Evolutionary conservation across 2,113 vertebrate genomes (phyloP), one percentile per base, ranked within the genome.

Genomic region (Oreochromis tanganicae): DNA sequence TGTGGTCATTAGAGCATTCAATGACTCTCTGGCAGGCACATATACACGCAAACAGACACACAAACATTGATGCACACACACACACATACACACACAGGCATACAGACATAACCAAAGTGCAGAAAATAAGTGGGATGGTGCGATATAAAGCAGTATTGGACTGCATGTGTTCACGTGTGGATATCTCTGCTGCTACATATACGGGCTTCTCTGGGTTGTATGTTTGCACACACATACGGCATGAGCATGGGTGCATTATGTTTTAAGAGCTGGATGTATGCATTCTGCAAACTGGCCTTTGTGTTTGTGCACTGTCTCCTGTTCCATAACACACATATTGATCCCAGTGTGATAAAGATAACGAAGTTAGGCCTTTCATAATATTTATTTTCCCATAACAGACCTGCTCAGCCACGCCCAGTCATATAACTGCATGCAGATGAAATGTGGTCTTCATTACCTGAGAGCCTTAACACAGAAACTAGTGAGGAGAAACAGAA

Each of bases 371-470:
- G 84, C 92, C 90, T 90, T 91, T 91, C 92, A 90, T 95, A 93
- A 95, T 95, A 91, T 95, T 94, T 95, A 91, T 95, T 95, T 94
- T 95, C 93, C 92, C 93, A 94, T 92, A 92, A 93, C 89, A 93
- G 93, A 95, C 87, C 88, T 85, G 80, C 85, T 83, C 86, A 27
- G 90, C 92, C 95, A 94, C 94, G 81, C 94, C 94, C 93, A 89
- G 90, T 85, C 90, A 85, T 92, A 91, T 93, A 93, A 93, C 92
- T 93, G 87, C 90, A 93, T 89, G 91, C 91, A 93, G 93, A 95
- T 94, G 91, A 96, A 95, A 95, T 95, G 95, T 95, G 94, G 93
- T 92, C 89, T 94, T 95, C 91, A 94, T 95, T 95, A 95, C 90
- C 86, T 90, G 88, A 87, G 89, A 93, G 85, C 82, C 89, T 87